phyloP scores from a whole-genome alignment of 1,140 invertebrate genomes.

The Drosophila sucinea region DNA sequence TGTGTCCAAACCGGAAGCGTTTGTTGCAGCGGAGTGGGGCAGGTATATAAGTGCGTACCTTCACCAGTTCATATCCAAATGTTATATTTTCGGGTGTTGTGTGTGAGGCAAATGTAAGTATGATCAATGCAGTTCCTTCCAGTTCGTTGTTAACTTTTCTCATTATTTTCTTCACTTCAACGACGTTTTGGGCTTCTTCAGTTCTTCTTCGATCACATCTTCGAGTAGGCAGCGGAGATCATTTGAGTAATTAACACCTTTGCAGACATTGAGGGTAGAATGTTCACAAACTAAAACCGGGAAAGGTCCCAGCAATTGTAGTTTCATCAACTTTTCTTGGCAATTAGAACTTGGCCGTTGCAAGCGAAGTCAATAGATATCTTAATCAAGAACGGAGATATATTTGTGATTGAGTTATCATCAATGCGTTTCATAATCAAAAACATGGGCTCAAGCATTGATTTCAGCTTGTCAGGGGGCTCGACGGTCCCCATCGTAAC shows the following conservation, averaged over 20 bases:
- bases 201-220: slow-evolving; percentile 23
- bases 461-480: slow-evolving; percentile 5
- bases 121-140: slow-evolving; percentile 29
- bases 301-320: slow-evolving; percentile 7
- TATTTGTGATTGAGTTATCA: slow-evolving; percentile 6
- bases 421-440: slow-evolving; percentile 15
- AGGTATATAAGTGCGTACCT: slow-evolving; percentile 30
- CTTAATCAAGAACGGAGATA: not conserved
- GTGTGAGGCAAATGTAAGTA: slow-evolving; percentile 7
- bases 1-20: slow-evolving; percentile 24
- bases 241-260: slow-evolving; percentile 31
- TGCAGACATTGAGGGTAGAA: slow-evolving; percentile 21
- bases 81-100: slow-evolving; percentile 3
- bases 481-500: slow-evolving; percentile 8
- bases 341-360: slow-evolving; percentile 1
- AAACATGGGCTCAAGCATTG: slow-evolving; percentile 10
- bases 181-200: slow-evolving; percentile 24
- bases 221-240: slow-evolving; percentile 19
- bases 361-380: slow-evolving; percentile 13
- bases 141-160: slow-evolving; percentile 23
- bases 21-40: slow-evolving; percentile 26
- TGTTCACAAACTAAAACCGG: slow-evolving; percentile 14
- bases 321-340: slow-evolving; percentile 21
- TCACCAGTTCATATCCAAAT: slow-evolving; percentile 25
- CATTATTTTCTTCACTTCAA: slow-evolving; percentile 30